phyloP scores from a whole-genome alignment of 2,888 invertebrate genomes.

The Tupiocoris notatus region DNA sequence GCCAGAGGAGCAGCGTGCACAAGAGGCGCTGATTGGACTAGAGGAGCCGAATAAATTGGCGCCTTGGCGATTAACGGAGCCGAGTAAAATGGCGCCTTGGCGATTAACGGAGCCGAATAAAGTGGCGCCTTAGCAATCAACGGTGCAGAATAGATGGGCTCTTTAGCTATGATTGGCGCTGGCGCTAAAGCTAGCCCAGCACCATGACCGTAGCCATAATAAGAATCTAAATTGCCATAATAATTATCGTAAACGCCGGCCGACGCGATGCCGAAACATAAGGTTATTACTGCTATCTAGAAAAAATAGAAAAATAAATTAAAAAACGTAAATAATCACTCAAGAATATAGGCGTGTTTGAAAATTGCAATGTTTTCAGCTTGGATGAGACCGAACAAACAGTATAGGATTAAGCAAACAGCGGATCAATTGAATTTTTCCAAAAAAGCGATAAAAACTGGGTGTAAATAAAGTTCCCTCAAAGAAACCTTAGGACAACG shows the following conservation, averaged over 20 bases:
- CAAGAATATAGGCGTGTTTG: too few species aligned
- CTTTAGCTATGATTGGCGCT: conserved; percentile 6
- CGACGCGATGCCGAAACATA: conserved; percentile 1
- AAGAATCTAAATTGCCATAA: not conserved
- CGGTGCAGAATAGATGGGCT: conserved; percentile 7
- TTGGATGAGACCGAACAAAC: too few species aligned
- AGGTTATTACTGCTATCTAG: conserved; percentile 5
- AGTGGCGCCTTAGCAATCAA: not conserved
- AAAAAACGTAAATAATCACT: too few species aligned
- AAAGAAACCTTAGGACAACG: too few species aligned
- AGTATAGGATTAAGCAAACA: too few species aligned
- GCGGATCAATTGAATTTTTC: too few species aligned
- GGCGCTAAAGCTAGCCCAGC: not conserved
- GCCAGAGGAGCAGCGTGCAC: conserved; percentile 26
- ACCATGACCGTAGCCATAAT: conserved; percentile 5
- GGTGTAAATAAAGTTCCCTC: too few species aligned
- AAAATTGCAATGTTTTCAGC: too few species aligned
- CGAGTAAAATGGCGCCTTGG: conserved; percentile 6
- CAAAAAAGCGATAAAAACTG: too few species aligned
- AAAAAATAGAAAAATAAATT: not conserved
- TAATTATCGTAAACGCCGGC: not conserved
- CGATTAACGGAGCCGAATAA: conserved; percentile 1
- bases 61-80: conserved; percentile 7
- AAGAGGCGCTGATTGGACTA: conserved; percentile 3
- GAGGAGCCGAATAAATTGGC: conserved; percentile 11